A percentile compares a stretch with the other conserved stretches of the same genome.
These are phyloP conservation scores for Phrynosoma platyrhinos DNA, from an alignment of 2,113 vertebrate species.

Conservation along the genomic window DNA sequence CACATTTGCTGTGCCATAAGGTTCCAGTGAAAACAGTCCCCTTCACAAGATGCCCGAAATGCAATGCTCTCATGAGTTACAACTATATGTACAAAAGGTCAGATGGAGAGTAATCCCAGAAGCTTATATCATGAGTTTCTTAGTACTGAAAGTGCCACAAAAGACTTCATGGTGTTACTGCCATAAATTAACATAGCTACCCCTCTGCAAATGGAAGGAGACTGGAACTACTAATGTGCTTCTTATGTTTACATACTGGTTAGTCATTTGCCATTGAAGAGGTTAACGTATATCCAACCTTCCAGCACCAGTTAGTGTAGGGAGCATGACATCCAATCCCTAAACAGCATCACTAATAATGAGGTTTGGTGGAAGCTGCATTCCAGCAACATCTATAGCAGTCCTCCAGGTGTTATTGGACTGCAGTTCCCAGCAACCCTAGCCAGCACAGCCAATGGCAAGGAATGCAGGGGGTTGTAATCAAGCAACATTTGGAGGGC, in stretches of 20 bases:
- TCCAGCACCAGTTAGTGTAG: no score
- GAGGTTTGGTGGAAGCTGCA: no score
- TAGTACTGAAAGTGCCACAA: not conserved
- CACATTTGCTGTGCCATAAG: not conserved
- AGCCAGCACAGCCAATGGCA: not conserved
- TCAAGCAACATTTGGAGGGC: not conserved
- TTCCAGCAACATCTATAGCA: no score
- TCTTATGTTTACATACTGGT: slow-evolving; percentile 34
- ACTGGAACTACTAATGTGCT: not conserved
- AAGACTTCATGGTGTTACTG: not conserved
- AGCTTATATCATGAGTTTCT: not conserved
- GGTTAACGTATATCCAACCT: not conserved
- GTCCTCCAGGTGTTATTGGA: not conserved
- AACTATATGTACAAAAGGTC: not conserved
- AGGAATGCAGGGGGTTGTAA: no score
- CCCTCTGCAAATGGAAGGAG: not conserved
- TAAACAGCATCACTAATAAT: no score
- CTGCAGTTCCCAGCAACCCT: not conserved
- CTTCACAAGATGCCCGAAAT: not conserved
- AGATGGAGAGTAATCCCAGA: no score
- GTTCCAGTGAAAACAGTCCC: not conserved
- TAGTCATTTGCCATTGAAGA: slow-evolving; percentile 33
- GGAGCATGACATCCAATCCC: no score
- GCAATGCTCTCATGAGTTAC: not conserved
- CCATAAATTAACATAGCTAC: not conserved